Evolutionary conservation across 1,140 invertebrate genomes (phyloP), one percentile per base, ranked within the genome.

Genomic region (Rhynchophorus ferrugineus): DNA sequence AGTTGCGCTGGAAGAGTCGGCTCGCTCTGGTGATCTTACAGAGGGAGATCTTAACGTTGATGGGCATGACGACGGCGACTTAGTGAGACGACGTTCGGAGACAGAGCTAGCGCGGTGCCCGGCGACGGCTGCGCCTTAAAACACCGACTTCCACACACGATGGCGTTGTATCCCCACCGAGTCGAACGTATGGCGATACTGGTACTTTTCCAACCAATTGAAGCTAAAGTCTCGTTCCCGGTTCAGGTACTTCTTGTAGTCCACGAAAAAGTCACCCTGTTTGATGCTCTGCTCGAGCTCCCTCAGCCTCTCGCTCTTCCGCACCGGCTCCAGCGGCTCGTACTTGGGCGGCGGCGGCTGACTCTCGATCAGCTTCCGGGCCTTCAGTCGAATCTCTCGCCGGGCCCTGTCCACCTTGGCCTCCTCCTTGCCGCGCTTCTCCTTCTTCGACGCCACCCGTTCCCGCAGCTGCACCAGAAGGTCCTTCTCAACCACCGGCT

Each of bases 11-110:
- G 54, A 90, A 76, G 57, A 84, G 84, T 41, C 85, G 77, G 69
- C 83, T 86, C 60, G 78, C 80, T 21, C 85, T 83, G 20, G 87
- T 89, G 55, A 91, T 89, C 65, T 86, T 81, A 70, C 87, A 89
- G 62, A 79, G 82, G 38, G 83, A 83, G 77, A 84, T 64, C 44
- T 67, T 68, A 7, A 66, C 62, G 50, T 68, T 68, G 34, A 68
- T 59, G 11, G 60, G 52, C 65, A 67, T 67, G 7, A 41, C 55
- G 42, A 18, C 24, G 36, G 7, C 33, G 6, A 5, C 17, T 22
- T 20, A 50, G 13, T 44, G 2, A 36, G 17, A n/a, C 17, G 16
- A 9, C 19, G 20, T 2, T 19, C 21, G 42, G 52, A 21, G 49
- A 39, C 24, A 34, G 33, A 13, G 49, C 42, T n/a, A 6, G 44